Base-by-base conservation (phyloP, 1,140 invertebrate species). In the Rhyzopertha dominica region DNA sequence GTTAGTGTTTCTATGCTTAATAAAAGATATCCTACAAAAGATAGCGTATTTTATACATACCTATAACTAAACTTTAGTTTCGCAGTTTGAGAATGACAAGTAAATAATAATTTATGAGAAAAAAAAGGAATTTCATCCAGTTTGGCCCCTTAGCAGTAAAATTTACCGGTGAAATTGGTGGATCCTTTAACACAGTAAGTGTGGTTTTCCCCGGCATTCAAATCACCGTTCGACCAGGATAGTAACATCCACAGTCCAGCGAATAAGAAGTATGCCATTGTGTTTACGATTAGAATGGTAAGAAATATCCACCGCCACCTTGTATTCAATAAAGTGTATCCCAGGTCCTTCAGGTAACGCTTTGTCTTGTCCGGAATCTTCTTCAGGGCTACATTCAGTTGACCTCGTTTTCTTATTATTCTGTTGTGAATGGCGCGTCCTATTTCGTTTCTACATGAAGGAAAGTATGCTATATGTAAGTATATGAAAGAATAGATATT, bases 271-370 rank as follows among this genome's bases (percentile, higher is more conserved):
- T 56, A 63, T 26, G 48, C 53, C 4, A 45, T 40, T 14, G 52
- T 49, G 30, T 63, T 61, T 7, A 56, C 61, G 9, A 61, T 13
- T 36, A 45, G 50, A 57, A 79, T 72, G 37, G 76, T 53, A 2
- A 73, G 58, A n/a, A 79, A 58, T 35, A 78, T 71, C 56, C 75
- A 79, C 5, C 74, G 70, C 78, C 78, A 80, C 50, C 77, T 70
- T 49, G 72, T 70, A 50, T 78, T 74, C 54, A 80, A 72, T 46
- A 80, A 63, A 30, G 78, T 80, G 23, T 76, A 79, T 23, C 79
- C 73, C 10, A 76, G 67, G 58, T 80, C 78, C 30, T 74, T 59
- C 58, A 77, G 70, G 49, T 78, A 79, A 29, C 72, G 73, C 5
- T 57, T 13, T 16, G 40, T 46, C 42, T 63, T 63, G 3, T 37